Conservation (phyloP, 2,888 invertebrate species). For the Andricus curvator region DNA sequence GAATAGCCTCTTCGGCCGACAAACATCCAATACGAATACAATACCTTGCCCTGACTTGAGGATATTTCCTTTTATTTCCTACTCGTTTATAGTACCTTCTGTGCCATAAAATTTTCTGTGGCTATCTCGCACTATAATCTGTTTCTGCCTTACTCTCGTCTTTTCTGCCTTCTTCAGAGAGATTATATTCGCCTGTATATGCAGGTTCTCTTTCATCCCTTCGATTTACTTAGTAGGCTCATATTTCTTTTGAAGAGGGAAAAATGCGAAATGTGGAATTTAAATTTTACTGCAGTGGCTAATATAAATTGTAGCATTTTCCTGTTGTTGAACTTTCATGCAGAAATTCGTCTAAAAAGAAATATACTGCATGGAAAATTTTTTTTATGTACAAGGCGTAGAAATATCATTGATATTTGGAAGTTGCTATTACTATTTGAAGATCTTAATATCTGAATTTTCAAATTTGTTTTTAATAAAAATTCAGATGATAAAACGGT, state of each 20-base stretch:
- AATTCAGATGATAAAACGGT: too few species aligned
- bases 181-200: not conserved
- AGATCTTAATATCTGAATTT: too few species aligned
- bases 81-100: not conserved
- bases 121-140: slow-evolving; percentile 3
- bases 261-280: not conserved
- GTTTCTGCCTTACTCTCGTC: not conserved
- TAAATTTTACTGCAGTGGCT: not conserved
- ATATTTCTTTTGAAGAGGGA: not conserved
- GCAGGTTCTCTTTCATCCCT: not conserved
- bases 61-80: not conserved
- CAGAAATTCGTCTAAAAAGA: too few species aligned
- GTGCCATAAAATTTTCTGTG: not conserved
- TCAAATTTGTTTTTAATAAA: too few species aligned
- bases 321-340: not conserved
- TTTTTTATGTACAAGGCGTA: too few species aligned
- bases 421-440: too few species aligned
- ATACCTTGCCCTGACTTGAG: not conserved
- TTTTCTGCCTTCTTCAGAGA: not conserved
- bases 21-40: slow-evolving; percentile 1
- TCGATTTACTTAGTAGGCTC: not conserved
- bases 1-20: not conserved
- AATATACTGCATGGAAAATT: too few species aligned
- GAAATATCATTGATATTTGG: too few species aligned
- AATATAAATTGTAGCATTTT: not conserved